Percentiles rank a stretch among this genome's conserved stretches.
phyloP scores from a whole-genome alignment of 2,797 vertebrate genomes.

The Champsocephalus esox region DNA sequence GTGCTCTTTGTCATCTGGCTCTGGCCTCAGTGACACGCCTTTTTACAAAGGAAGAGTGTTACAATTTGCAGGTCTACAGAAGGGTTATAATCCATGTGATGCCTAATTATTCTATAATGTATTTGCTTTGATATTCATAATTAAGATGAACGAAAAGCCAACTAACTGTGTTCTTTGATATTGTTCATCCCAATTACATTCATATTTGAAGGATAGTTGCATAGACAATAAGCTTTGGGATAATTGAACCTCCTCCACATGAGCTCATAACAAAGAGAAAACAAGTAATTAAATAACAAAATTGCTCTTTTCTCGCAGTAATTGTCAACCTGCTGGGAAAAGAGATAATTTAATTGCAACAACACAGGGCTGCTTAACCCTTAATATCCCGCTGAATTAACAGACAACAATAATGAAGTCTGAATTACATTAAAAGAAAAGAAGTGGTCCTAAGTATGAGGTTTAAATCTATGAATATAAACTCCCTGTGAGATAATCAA shows the following conservation, averaged over 20 bases:
- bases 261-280: slow-evolving; percentile 1
- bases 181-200: slow-evolving; percentile 1
- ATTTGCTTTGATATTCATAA: not conserved
- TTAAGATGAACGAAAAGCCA: not conserved
- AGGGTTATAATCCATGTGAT: slow-evolving; percentile 5
- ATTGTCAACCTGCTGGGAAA: slow-evolving; percentile 24
- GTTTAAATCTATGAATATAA: slow-evolving; percentile 1
- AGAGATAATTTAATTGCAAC: slow-evolving; percentile 2
- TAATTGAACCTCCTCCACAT: slow-evolving; percentile 1
- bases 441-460: not conserved
- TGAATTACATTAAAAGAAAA: not conserved
- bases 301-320: not conserved
- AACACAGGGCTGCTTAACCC: not conserved
- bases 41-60: not conserved
- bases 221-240: slow-evolving; percentile 1
- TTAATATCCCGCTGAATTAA: not conserved
- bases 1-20: slow-evolving; percentile 53
- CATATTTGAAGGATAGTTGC: slow-evolving; percentile 9
- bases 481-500: not conserved
- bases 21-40: not conserved
- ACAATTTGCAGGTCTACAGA: not conserved
- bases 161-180: slow-evolving; percentile 5
- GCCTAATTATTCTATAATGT: slow-evolving; percentile 16
- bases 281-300: slow-evolving; percentile 32
- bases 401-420: slow-evolving; percentile 1